Conservation (phyloP, 2,888 invertebrate genomes). For the Zygothrica quintamaculata region DNA sequence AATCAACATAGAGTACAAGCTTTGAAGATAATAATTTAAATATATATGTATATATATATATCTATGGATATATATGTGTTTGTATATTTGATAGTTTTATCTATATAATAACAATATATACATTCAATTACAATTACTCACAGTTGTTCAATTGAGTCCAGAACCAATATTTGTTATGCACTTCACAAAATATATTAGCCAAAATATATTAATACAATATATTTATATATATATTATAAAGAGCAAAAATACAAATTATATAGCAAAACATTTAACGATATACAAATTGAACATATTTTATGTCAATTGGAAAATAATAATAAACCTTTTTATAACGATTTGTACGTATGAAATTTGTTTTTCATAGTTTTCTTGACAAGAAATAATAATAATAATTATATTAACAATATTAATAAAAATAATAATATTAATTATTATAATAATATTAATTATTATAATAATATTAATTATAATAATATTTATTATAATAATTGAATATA, state of each 20-base stretch:
- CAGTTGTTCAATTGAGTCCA: not conserved
- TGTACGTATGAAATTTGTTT: slow-evolving; percentile 17
- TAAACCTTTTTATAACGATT: not conserved
- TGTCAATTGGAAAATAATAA: slow-evolving; percentile 25
- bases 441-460: too few species aligned
- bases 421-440: too few species aligned
- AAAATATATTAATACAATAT: not conserved
- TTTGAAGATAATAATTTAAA: not conserved
- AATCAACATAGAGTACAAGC: not conserved
- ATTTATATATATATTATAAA: not conserved
- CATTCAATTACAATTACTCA: not conserved
- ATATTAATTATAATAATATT: too few species aligned
- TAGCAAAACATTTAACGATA: slow-evolving; percentile 37
- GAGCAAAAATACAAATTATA: slow-evolving; percentile 30
- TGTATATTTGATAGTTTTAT: not conserved
- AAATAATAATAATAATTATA: too few species aligned
- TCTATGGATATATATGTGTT: not conserved
- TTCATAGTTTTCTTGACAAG: slow-evolving; percentile 42
- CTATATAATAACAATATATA: not conserved
- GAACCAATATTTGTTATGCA: not conserved
- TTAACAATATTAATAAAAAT: too few species aligned
- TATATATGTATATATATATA: not conserved
- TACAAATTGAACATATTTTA: slow-evolving; percentile 19
- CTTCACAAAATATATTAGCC: not conserved
- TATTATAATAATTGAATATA: too few species aligned